phyloP scores from a whole-genome alignment of 2,797 vertebrate species.

The Siniperca scherzeri region DNA sequence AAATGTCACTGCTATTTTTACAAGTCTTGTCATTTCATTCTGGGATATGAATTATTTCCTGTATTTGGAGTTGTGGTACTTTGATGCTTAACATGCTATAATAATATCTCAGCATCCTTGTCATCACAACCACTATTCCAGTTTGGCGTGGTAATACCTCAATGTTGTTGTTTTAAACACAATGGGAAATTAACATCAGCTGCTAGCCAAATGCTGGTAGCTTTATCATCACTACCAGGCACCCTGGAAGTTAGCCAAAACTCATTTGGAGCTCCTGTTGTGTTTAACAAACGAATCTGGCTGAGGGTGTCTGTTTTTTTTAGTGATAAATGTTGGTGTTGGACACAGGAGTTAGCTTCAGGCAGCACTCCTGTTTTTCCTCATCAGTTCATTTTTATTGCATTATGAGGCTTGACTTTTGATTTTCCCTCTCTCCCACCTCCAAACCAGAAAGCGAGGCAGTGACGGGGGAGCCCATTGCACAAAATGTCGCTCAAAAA shows the following conservation, averaged over 20 bases:
- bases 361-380: conserved; percentile 10
- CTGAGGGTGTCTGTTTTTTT: neutral
- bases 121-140: neutral
- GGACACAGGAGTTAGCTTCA: conserved; percentile 15
- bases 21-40: conserved; percentile 10
- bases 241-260: conserved; percentile 13
- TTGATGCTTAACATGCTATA: neutral
- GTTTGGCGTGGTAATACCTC: neutral
- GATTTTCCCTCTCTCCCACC: neutral
- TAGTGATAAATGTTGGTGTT: conserved; percentile 31
- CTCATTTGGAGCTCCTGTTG: conserved; percentile 30
- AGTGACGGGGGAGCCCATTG: neutral
- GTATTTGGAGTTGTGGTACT: conserved; percentile 18
- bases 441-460: neutral
- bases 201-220: neutral
- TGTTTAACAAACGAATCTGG: conserved; percentile 31
- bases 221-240: conserved; percentile 47
- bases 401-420: neutral
- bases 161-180: conserved; percentile 35
- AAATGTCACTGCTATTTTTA: conserved; percentile 18
- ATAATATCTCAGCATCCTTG: conserved; percentile 3
- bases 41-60: conserved; percentile 27
- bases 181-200: conserved; percentile 42
- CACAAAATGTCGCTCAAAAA: neutral
- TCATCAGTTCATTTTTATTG: conserved; percentile 6